These are phyloP conservation scores for Grus americana DNA, from an alignment of 2,113 vertebrate species.

Conservation along the genomic window DNA sequence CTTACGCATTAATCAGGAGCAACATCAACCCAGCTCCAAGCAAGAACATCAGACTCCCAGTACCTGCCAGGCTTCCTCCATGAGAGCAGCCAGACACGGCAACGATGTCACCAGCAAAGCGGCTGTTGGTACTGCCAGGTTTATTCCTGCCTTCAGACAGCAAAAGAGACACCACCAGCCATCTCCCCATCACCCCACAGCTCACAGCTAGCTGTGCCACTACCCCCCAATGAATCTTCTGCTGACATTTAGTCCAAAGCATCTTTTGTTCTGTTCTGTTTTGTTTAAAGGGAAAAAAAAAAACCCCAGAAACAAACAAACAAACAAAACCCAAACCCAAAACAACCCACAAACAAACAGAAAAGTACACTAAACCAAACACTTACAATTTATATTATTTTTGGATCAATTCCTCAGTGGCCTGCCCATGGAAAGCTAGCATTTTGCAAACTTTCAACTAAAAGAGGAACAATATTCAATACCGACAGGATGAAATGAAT, in stretches of 20 bases:
- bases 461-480: constrained; percentile 53
- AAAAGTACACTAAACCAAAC: constrained; percentile 55
- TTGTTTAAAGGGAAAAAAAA: background rate
- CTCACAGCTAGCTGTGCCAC: constrained; percentile 25
- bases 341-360: background rate
- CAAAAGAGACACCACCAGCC: background rate
- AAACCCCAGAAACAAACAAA: background rate
- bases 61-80: background rate
- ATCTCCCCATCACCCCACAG: background rate
- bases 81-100: constrained; percentile 14
- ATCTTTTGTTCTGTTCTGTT: background rate
- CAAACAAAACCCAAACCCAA: background rate
- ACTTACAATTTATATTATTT: constrained; percentile 61
- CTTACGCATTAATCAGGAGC: constrained; percentile 65
- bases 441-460: constrained; percentile 57
- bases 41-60: constrained; percentile 27
- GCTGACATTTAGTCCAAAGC: constrained; percentile 63
- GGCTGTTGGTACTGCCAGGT: background rate
- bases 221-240: constrained; percentile 27
- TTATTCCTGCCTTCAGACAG: constrained; percentile 21
- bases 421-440: constrained; percentile 26
- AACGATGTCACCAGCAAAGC: constrained; percentile 49
- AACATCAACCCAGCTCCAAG: constrained; percentile 63
- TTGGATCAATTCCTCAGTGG: constrained; percentile 56
- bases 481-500: constrained; percentile 39